phyloP scores from a whole-genome alignment of 2,888 invertebrate species.

The Scaptomyza flava region DNA sequence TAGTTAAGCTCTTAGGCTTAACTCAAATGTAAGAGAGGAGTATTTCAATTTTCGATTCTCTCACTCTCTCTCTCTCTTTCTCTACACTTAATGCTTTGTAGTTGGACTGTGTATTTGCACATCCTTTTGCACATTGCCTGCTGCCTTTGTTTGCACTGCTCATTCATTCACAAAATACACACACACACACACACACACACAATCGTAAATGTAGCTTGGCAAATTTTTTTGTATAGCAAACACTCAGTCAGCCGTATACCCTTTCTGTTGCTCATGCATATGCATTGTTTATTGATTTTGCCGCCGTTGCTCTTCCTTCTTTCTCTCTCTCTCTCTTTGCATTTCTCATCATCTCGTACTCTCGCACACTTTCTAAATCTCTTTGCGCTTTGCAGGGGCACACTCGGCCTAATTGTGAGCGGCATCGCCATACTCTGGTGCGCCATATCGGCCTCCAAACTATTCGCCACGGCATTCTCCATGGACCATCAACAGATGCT shows the following conservation, averaged over 20 bases:
- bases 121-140: constrained; percentile 66
- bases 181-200: constrained; percentile 27
- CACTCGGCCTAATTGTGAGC: constrained; percentile 86
- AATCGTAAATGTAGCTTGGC: constrained; percentile 13
- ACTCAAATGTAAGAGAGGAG: constrained; percentile 21
- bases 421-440: constrained; percentile 89
- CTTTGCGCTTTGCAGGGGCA: constrained; percentile 84
- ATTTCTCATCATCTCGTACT: constrained; percentile 21
- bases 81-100: constrained; percentile 48
- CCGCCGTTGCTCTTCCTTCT: constrained; percentile 36
- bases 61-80: not conserved
- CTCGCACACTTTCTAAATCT: constrained; percentile 34
- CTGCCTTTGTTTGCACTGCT: constrained; percentile 72
- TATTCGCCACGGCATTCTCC: constrained; percentile 90
- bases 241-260: constrained; percentile 54
- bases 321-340: constrained; percentile 20
- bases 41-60: constrained; percentile 60
- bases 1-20: constrained; percentile 21
- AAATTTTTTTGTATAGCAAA: constrained; percentile 40
- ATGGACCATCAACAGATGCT: constrained; percentile 90
- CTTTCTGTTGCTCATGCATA: constrained; percentile 66
- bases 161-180: constrained; percentile 70
- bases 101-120: constrained; percentile 62
- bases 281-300: constrained; percentile 77
- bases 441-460: constrained; percentile 90